Base-by-base conservation (phyloP, 1,140 invertebrate species). In the Triops longicaudatus region DNA sequence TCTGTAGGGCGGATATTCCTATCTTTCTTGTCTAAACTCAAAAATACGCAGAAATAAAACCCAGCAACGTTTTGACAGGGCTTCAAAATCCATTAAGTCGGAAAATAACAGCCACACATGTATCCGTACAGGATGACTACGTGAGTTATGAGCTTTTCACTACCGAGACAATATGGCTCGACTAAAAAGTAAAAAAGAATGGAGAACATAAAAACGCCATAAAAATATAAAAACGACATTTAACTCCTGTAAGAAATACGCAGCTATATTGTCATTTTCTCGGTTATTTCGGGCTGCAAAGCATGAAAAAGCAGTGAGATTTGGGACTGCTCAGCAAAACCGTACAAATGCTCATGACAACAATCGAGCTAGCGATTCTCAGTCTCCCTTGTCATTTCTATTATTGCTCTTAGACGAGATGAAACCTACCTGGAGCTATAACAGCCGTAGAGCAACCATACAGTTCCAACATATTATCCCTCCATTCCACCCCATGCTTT, bases 321-420 rank as follows among this genome's bases (percentile, higher is more conserved):
- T 44, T 44, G 14, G 31, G 31, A n/a, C 17, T 63, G n/a, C 10
- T 63, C 14, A 63, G 22, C 10, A 22, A 63, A 63, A 63, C 14
- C 50, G 14, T 63, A 63, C 22, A 63, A 22, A 63, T 63, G 50
- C 50, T 63, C 50, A 63, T 14, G 50, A 63, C 50, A 63, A 63
- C 50, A 63, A 17, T 63, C 50, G 50, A 17, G 50, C 50, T 22
- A 5, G 14, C 50, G 50, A 9, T 63, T 63, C 50, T 63, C 50
- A 63, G 50, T 63, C 50, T 63, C 50, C 3, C 10, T 63, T 17
- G 14, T 22, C 14, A n/a, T 63, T 63, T 63, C 50, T 63, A 22
- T 63, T 63, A 63, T 63, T 63, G 50, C 50, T 63, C 50, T 63
- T 63, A 63, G 50, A 63, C 11, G n/a, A 63, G 50, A 37, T 63